phyloP scores from a whole-genome alignment of 2,888 invertebrate genomes.

The Diabrotica balteata region DNA sequence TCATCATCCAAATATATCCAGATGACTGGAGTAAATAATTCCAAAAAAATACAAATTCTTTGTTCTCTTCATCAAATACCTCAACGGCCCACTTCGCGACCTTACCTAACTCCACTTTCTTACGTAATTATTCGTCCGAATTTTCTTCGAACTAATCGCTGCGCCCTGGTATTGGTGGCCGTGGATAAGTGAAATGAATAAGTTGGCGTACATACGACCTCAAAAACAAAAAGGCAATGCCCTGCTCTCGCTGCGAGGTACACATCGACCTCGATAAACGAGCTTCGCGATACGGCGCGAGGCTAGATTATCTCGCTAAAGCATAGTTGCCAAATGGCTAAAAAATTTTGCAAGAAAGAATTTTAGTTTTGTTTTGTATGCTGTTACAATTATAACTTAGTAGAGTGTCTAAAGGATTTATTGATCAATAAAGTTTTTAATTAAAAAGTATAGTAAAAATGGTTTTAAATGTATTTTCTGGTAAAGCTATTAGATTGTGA shows the following conservation, averaged over 20 bases:
- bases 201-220: slow-evolving; percentile 56
- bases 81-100: background rate
- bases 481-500: too few species aligned
- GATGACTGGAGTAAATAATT: too few species aligned
- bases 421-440: too few species aligned
- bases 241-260: slow-evolving; percentile 55
- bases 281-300: slow-evolving; percentile 47
- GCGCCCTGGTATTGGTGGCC: slow-evolving; percentile 35
- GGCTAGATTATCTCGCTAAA: slow-evolving; percentile 41
- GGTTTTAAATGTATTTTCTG: background rate
- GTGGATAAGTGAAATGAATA: slow-evolving; percentile 48
- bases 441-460: background rate
- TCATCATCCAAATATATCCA: too few species aligned
- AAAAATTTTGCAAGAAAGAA: too few species aligned
- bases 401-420: background rate
- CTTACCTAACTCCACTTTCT: background rate
- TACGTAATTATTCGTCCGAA: background rate
- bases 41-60: too few species aligned
- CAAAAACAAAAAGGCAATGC: slow-evolving; percentile 60
- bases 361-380: background rate
- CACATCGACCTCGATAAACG: slow-evolving; percentile 55
- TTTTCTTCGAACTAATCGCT: background rate
- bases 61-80: too few species aligned
- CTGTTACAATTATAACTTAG: background rate
- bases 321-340: background rate